A percentile compares a stretch with the other conserved stretches of the same genome.
Conservation (phyloP, 2,113 vertebrate species). For the Mustela lutreola region DNA sequence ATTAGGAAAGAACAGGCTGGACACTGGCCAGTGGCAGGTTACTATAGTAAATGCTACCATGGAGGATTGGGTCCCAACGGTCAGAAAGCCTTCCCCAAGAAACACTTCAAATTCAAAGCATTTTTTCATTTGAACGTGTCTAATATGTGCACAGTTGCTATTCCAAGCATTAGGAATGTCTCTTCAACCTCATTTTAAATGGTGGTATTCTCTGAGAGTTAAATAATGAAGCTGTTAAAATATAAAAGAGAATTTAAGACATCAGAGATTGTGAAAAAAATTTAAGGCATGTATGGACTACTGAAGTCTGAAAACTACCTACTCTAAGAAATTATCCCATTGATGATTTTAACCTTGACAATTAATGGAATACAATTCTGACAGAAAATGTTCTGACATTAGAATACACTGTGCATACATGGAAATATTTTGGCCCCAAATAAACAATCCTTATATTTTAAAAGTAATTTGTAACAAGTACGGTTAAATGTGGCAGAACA, state of each 20-base stretch:
- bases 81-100: neutral
- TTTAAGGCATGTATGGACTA: neutral
- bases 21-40: conserved; percentile 25
- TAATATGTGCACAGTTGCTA: neutral
- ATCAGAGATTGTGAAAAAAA: conserved; percentile 12
- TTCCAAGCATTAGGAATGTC: neutral
- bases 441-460: conserved; percentile 20
- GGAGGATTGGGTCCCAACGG: neutral
- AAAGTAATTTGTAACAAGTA: conserved; percentile 30
- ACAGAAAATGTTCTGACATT: neutral
- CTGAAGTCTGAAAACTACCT: conserved; percentile 29
- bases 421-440: conserved; percentile 24
- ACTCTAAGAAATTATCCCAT: conserved; percentile 34
- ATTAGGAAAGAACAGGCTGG: conserved; percentile 47
- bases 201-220: neutral
- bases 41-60: neutral
- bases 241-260: conserved; percentile 11
- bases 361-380: neutral
- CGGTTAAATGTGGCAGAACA: neutral
- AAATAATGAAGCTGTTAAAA: conserved; percentile 1
- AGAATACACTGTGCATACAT: neutral
- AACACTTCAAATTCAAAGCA: neutral
- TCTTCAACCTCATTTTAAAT: conserved; percentile 33
- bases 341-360: conserved; percentile 24
- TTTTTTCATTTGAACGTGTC: conserved; percentile 44